phyloP scores from a whole-genome alignment of 2,888 invertebrate species.

The Oeneis ivallda region DNA sequence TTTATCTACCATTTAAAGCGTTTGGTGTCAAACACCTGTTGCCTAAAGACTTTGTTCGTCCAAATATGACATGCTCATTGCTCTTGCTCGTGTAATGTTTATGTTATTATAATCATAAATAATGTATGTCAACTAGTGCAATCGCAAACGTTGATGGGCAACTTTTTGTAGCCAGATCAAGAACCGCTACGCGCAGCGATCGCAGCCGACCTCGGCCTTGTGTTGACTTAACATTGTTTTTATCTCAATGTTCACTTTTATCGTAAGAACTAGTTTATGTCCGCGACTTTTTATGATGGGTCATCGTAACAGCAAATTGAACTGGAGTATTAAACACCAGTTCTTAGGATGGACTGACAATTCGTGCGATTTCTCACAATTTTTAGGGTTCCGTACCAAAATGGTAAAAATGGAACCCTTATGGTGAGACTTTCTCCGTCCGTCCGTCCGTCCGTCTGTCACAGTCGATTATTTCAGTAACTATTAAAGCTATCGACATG shows the following conservation, averaged over 20 bases:
- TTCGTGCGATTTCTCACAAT: no score
- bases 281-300: neutral
- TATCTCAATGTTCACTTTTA: conserved; percentile 25
- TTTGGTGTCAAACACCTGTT: no score
- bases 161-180: conserved; percentile 11
- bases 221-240: conserved; percentile 48
- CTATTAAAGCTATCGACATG: no score
- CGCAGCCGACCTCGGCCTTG: conserved; percentile 60
- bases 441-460: no score
- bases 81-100: neutral
- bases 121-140: neutral
- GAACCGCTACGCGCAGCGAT: conserved; percentile 42
- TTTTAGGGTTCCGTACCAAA: no score
- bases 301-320: neutral
- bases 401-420: no score
- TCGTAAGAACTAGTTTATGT: conserved; percentile 8
- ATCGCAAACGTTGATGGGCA: conserved; percentile 1
- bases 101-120: neutral
- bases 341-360: no score
- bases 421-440: no score
- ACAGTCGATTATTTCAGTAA: no score
- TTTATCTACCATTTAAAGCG: no score
- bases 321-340: no score
- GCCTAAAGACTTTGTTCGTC: neutral
- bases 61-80: neutral